These are phyloP conservation scores for Lysiphlebus fabarum DNA, from an alignment of 1,140 invertebrate genomes.

Conservation along the genomic window DNA sequence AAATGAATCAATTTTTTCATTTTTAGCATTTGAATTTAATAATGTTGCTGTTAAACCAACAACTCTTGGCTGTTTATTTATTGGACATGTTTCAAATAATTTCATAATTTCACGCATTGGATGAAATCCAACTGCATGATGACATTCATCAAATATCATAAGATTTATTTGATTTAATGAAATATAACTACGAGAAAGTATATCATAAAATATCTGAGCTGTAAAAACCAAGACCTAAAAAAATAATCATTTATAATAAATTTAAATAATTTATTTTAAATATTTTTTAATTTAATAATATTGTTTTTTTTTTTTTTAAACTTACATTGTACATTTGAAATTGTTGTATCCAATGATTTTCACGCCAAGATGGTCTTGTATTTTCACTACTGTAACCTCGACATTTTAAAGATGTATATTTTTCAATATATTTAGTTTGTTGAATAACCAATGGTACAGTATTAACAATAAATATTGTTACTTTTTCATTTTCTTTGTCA, in stretches of 20 bases:
- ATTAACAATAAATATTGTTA: conserved; percentile 73
- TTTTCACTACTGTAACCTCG: conserved; percentile 58
- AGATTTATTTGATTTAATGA: conserved; percentile 65
- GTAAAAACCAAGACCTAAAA: conserved; percentile 82
- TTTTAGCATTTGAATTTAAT: conserved; percentile 70
- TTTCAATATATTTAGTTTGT: conserved; percentile 68
- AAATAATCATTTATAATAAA: conserved; percentile 15
- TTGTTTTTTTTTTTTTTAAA: neutral
- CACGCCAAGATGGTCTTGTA: conserved; percentile 69
- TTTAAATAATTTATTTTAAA: neutral
- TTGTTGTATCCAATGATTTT: conserved; percentile 64
- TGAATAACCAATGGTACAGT: conserved; percentile 78
- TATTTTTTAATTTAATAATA: neutral
- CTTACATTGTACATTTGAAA: conserved; percentile 61
- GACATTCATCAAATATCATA: conserved; percentile 90
- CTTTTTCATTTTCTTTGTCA: conserved; percentile 64
- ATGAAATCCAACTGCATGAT: conserved; percentile 74
- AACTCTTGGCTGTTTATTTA: conserved; percentile 63
- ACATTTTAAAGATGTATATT: conserved; percentile 56
- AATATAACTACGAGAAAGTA: conserved; percentile 66
- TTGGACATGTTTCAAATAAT: conserved; percentile 53
- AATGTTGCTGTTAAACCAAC: conserved; percentile 80
- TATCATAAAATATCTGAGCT: conserved; percentile 74
- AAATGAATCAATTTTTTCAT: conserved; percentile 53
- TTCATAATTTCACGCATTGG: conserved; percentile 73